Evolutionary conservation across 2,113 vertebrate genomes (phyloP).

Genomic region (Copsychus sechellarum): DNA sequence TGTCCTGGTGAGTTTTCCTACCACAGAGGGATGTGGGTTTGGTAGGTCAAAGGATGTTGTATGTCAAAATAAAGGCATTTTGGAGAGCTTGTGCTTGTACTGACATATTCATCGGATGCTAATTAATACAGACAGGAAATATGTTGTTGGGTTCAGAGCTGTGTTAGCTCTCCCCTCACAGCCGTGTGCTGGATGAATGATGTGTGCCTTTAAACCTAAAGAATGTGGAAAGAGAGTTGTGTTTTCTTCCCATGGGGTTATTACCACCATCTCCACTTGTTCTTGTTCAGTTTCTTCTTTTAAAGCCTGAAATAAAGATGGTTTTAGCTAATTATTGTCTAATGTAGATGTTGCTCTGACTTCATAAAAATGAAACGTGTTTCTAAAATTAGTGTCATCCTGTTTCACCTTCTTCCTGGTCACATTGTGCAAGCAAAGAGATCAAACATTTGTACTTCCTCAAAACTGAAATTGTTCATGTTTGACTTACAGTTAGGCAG

Average conservation of each 20-base stretch:
- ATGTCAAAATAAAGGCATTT: background rate
- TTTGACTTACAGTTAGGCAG: background rate
- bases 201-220: background rate
- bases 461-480: background rate
- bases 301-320: background rate
- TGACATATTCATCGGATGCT: background rate
- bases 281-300: background rate
- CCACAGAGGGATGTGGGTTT: background rate
- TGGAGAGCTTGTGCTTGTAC: rapidly evolving
- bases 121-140: background rate
- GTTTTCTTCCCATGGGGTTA: background rate
- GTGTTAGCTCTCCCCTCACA: background rate
- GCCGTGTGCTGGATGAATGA: background rate
- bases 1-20: background rate
- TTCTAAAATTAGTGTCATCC: background rate
- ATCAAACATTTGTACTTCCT: background rate
- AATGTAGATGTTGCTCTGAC: background rate
- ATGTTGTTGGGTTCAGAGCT: background rate
- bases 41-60: background rate
- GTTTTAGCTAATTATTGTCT: background rate
- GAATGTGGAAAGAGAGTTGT: background rate
- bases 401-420: background rate
- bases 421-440: background rate
- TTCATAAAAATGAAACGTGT: background rate
- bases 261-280: background rate